Base-by-base conservation (phyloP, 2,888 invertebrate genomes). In the Peribatodes rhomboidaria region DNA sequence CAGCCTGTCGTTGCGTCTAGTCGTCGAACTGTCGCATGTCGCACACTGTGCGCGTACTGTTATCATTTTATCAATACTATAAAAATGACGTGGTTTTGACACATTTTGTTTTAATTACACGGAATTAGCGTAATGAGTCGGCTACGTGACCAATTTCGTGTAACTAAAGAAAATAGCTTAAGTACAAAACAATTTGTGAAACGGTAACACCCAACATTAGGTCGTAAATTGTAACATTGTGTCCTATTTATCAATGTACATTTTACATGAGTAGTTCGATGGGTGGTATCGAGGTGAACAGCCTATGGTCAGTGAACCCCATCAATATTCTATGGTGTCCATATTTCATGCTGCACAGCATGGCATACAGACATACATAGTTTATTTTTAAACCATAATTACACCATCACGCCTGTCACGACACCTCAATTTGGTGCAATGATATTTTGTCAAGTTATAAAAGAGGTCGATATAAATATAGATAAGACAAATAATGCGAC, bases 271-370 rank as follows among this genome's bases (percentile, higher is more conserved):
- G 55, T 63, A 66, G 52, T 56, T 63, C 44, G 68, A 67, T 41
- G 52, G 66, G 66, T 67, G 53, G 44, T 54, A 44, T 47, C 27
- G 57, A 69, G 79, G 78, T 80, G 75, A 81, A 80, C 69, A 77
- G 69, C 78, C 80, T 67, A 70, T 76, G 79, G 80, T 70, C 78
- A 55, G 67, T 71, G 77, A 80, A 75, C 78, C 55, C 67, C 46
- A 73, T 80, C 73, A 77, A 79, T 77, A 76, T 73, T 74, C 53
- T 62, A 69, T 42, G 35, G 44, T 63, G 68, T 69, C 65, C 59
- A 61, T 61, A 44, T 61, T 44, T 20, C 58, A 63, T 61, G 67
- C 58, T 56, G 62, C 65, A 65, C 62, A 67, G 66, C 27, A 68
- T 65, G 54, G n/a, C 41, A 53, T 50, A 44, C 37, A 22, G 8